Evolutionary conservation across 2,113 vertebrate genomes (phyloP).

Genomic region (Eretmochelys imbricata): DNA sequence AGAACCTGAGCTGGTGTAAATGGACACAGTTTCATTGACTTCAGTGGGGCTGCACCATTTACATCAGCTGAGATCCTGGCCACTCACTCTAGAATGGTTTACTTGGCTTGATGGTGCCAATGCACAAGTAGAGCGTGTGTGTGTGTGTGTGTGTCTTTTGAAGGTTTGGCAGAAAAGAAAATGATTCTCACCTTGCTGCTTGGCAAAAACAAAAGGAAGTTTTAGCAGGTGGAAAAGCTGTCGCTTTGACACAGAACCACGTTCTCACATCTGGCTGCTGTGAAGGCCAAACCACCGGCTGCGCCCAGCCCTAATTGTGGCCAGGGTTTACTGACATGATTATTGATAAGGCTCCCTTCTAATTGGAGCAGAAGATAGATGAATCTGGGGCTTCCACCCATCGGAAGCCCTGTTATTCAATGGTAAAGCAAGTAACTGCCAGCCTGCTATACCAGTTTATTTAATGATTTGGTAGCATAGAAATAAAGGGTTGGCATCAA

Average conservation of each 20-base stretch:
- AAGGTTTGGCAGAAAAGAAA: conserved; percentile 41
- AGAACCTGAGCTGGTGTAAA: neutral
- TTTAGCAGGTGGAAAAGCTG: conserved; percentile 49
- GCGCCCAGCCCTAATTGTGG: conserved; percentile 20
- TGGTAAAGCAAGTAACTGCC: neutral
- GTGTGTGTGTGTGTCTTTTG: neutral
- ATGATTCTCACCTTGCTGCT: neutral
- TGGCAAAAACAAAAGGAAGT: conserved; percentile 42
- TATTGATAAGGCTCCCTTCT: neutral
- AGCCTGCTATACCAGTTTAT: neutral
- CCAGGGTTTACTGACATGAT: neutral
- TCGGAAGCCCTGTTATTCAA: neutral
- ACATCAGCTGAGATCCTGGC: neutral
- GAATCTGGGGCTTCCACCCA: neutral
- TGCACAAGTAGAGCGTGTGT: neutral
- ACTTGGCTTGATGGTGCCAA: fast-evolving
- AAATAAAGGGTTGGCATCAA: neutral
- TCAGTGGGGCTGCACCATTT: neutral
- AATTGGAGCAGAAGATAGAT: neutral
- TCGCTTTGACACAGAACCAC: neutral
- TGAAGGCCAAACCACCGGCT: neutral
- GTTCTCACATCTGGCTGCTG: neutral
- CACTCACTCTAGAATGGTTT: fast-evolving
- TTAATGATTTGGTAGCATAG: neutral
- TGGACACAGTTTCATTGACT: neutral